Conservation (phyloP, 2,113 vertebrate genomes). For the Podarcis raffonei region DNA sequence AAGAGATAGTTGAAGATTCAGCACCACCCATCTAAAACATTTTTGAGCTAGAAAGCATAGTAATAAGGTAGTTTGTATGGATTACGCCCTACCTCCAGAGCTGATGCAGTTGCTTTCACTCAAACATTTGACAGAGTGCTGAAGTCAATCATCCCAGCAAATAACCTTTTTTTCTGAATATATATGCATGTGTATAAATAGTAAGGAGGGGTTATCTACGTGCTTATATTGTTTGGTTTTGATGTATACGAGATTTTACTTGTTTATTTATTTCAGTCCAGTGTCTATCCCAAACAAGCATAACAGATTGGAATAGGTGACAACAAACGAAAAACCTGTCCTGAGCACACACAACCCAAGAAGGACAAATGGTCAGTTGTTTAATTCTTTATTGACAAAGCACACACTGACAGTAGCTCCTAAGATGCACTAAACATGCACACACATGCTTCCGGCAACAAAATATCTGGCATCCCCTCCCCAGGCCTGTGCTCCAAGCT, state of each 20-base stretch:
- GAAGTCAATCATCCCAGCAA: conserved; percentile 1
- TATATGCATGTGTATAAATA: neutral
- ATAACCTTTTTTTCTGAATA: conserved; percentile 3
- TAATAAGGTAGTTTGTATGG: conserved; percentile 25
- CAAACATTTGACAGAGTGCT: neutral
- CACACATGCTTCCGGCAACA: no score
- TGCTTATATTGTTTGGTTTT: neutral
- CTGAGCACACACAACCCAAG: no score
- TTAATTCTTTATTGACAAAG: no score
- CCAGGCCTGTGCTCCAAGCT: no score
- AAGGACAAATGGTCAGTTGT: no score
- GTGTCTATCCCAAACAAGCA: neutral
- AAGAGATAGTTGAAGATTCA: conserved; percentile 16
- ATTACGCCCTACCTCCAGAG: neutral
- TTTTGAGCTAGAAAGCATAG: conserved; percentile 3
- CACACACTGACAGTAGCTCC: no score
- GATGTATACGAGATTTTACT: neutral
- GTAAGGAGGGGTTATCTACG: neutral
- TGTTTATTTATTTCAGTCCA: neutral
- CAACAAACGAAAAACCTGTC: neutral
- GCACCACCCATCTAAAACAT: conserved; percentile 27
- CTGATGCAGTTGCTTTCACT: conserved; percentile 13
- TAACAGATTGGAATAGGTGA: neutral
- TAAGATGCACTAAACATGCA: no score
- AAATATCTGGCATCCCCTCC: no score